Evolutionary conservation across 2,113 vertebrate species (phyloP).

Genomic region (Sylvicapra grimmia): DNA sequence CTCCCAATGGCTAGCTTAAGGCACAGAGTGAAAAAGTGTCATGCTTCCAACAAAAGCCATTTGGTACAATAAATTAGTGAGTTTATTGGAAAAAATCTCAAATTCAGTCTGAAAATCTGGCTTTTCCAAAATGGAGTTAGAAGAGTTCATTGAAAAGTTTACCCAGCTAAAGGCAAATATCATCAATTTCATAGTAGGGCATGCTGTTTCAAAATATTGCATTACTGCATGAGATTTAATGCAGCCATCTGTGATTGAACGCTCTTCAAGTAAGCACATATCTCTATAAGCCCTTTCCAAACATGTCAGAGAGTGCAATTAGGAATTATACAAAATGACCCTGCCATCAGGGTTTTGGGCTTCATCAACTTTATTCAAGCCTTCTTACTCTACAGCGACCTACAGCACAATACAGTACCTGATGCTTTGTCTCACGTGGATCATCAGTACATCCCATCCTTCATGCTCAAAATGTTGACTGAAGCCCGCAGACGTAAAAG

Average conservation of each 20-base stretch:
- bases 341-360: neutral
- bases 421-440: neutral
- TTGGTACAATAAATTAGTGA: constrained; percentile 42
- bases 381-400: neutral
- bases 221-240: rapidly evolving
- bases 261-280: neutral
- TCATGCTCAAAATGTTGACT: neutral
- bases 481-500: neutral
- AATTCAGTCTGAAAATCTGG: neutral
- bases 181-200: neutral
- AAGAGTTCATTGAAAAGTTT: neutral
- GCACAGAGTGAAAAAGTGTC: neutral
- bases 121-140: neutral
- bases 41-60: neutral
- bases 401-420: neutral
- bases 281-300: constrained; percentile 1
- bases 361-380: neutral
- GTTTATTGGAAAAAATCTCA: neutral
- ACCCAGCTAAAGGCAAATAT: neutral
- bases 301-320: neutral
- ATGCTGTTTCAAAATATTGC: neutral
- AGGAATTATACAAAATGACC: neutral
- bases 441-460: neutral
- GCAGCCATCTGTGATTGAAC: neutral
- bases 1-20: neutral